Conservation (phyloP, 2,888 invertebrate genomes). For the Mellilla xanthometata region DNA sequence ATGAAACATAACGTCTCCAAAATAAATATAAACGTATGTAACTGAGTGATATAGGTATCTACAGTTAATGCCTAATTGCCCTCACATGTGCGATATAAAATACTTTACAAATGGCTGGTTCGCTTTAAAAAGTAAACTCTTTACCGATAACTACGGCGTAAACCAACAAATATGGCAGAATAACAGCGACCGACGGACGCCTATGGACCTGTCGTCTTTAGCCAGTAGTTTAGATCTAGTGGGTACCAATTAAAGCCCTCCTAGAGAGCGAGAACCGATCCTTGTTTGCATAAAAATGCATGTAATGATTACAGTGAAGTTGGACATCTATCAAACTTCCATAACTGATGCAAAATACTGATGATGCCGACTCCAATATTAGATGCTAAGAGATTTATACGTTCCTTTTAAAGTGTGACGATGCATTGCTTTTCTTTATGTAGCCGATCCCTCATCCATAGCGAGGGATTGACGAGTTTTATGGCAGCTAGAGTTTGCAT, state of each 20-base stretch:
- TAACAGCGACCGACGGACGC: too few relatives aligned
- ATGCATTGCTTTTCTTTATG: slow-evolving; percentile 43
- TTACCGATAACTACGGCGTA: too few relatives aligned
- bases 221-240: too few relatives aligned
- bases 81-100: too few relatives aligned
- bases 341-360: slow-evolving; percentile 29
- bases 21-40: too few relatives aligned
- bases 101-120: too few relatives aligned
- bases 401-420: slow-evolving; percentile 44
- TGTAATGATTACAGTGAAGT: slow-evolving; percentile 27
- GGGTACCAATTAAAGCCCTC: background rate
- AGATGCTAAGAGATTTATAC: slow-evolving; percentile 38
- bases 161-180: too few relatives aligned
- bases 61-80: too few relatives aligned
- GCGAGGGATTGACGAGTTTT: slow-evolving; percentile 43
- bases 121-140: too few relatives aligned
- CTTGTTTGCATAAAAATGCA: slow-evolving; percentile 11
- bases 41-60: too few relatives aligned
- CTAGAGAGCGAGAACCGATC: background rate
- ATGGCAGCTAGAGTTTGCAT: slow-evolving; percentile 59
- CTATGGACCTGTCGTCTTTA: too few relatives aligned
- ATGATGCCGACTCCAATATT: slow-evolving; percentile 29
- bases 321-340: slow-evolving; percentile 27
- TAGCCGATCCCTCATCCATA: slow-evolving; percentile 43
- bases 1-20: too few relatives aligned